Conservation (phyloP, 1,140 invertebrate species). For the Laodelphax striatellus region DNA sequence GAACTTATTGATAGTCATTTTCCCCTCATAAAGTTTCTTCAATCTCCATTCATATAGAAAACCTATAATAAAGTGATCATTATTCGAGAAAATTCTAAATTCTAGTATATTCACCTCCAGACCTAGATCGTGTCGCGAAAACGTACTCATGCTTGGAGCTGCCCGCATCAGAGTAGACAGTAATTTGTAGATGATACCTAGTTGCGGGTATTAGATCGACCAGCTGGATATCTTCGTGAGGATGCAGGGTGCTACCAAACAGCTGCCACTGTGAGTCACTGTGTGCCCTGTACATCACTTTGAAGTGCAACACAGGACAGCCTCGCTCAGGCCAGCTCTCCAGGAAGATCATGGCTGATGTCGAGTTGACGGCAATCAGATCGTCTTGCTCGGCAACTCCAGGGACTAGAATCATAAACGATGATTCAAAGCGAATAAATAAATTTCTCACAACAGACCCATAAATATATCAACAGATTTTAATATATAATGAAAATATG, state of each 20-base stretch:
- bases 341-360: constrained; percentile 30
- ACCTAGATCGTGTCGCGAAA: constrained; percentile 65
- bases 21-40: too few species aligned
- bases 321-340: constrained; percentile 39
- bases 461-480: too few species aligned
- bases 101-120: constrained; percentile 45
- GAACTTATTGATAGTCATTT: too few species aligned
- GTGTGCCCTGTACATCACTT: constrained; percentile 29
- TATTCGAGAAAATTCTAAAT: too few species aligned
- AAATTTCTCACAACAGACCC: too few species aligned
- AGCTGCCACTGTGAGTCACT: constrained; percentile 10
- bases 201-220: constrained; percentile 58
- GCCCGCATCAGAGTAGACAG: constrained; percentile 69
- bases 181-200: constrained; percentile 65
- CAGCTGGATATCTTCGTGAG: constrained; percentile 45
- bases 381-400: constrained; percentile 21
- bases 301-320: constrained; percentile 42
- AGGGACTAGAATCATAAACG: constrained; percentile 17
- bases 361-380: constrained; percentile 28
- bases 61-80: too few species aligned
- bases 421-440: too few species aligned
- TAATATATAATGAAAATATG: too few species aligned
- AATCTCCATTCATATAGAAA: too few species aligned
- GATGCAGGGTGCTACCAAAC: constrained; percentile 18
- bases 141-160: constrained; percentile 55